These are phyloP conservation scores for Apis dorsata DNA, from an alignment of 1,140 invertebrate species.

Conservation along the genomic window DNA sequence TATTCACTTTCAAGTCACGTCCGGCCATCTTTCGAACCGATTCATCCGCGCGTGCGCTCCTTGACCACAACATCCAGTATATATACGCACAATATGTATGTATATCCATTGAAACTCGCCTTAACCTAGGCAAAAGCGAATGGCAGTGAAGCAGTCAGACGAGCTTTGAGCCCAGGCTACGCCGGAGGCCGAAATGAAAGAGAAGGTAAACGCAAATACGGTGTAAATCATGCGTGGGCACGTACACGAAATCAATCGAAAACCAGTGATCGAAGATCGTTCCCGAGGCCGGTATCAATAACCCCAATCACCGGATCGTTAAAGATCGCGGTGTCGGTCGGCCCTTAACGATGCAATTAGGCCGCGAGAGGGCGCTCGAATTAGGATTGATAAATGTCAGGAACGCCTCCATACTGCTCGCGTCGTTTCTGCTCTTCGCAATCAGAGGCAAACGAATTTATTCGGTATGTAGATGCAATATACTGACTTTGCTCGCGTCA, in stretches of 20 bases:
- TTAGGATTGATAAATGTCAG: conserved; percentile 54
- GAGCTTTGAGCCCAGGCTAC: background rate
- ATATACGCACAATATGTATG: too few species aligned
- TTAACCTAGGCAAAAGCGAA: conserved; percentile 14
- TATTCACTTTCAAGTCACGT: conserved; percentile 38
- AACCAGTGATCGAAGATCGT: conserved; percentile 35
- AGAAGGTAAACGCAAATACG: conserved; percentile 47
- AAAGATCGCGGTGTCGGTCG: conserved; percentile 16
- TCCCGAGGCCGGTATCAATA: conserved; percentile 30
- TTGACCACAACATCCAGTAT: conserved; percentile 15
- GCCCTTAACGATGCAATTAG: conserved; percentile 54
- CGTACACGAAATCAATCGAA: conserved; percentile 40
- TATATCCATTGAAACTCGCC: background rate
- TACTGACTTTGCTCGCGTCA: conserved; percentile 38
- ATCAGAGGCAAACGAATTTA: conserved; percentile 57
- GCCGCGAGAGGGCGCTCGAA: conserved; percentile 38
- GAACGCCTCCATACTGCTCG: conserved; percentile 40
- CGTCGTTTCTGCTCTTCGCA: conserved; percentile 31
- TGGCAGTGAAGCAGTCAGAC: background rate
- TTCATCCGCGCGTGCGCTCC: background rate
- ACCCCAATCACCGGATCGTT: conserved; percentile 45
- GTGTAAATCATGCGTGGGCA: conserved; percentile 39
- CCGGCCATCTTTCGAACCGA: background rate
- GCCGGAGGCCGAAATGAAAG: conserved; percentile 42
- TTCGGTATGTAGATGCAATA: conserved; percentile 36